phyloP scores from a whole-genome alignment of 2,797 vertebrate species.

The Tadarida brasiliensis region DNA sequence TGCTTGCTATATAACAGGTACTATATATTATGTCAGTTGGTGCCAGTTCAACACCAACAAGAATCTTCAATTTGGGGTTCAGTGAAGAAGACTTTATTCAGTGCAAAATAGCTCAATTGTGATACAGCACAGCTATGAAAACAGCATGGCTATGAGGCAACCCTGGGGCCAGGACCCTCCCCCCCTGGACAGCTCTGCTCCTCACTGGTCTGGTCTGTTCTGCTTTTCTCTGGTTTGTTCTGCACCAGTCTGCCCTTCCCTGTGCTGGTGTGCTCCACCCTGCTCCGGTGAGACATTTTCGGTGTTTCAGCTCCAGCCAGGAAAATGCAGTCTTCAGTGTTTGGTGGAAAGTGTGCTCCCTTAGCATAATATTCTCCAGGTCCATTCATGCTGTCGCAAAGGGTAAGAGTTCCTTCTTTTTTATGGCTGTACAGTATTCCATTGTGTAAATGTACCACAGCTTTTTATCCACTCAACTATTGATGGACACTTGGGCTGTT shows the following conservation, averaged over 20 bases:
- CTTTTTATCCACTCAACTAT: too few species aligned
- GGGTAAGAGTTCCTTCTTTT: too few species aligned
- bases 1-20: background rate
- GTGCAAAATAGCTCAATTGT: background rate
- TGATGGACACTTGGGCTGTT: too few species aligned
- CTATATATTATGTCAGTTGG: background rate
- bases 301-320: background rate
- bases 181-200: background rate
- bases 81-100: background rate
- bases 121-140: background rate
- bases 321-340: background rate
- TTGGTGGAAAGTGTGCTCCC: too few species aligned
- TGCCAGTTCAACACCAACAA: background rate
- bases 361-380: too few species aligned
- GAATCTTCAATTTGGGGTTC: background rate
- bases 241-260: background rate
- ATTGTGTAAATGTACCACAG: too few species aligned
- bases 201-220: too few species aligned
- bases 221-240: too few species aligned
- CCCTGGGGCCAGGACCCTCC: background rate
- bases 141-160: background rate
- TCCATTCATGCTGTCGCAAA: too few species aligned
- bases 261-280: background rate
- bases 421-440: too few species aligned
- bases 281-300: background rate